Base-by-base conservation (phyloP, 1,140 invertebrate genomes). In the Ephestia elutella region DNA sequence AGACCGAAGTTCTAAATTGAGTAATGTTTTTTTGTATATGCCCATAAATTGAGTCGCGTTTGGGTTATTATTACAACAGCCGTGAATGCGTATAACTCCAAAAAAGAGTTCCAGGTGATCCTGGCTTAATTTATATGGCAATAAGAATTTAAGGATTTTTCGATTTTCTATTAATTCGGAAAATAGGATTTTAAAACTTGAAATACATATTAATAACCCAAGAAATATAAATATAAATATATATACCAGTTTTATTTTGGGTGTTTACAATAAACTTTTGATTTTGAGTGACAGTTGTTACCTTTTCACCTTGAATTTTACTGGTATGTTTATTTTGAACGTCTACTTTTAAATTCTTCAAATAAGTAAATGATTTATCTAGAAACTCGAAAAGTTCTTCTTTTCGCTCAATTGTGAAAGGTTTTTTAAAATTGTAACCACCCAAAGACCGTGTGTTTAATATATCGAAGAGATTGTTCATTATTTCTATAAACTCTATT, bases 21-120 rank as follows among this genome's bases (percentile, higher is more conserved):
- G 35, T 5, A 54, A 57, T 4, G 35, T 20, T 53, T 59, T 63
- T 59, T 59, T 63, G 44, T 56, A 63, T 10, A 51, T 51, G 48
- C 54, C 54, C 11, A 32, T 60, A 50, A 75, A 77, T 58, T 76
- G 68, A 8, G 51, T 17, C 9, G 60, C 66, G n/a, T n/a, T n/a
- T n/a, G n/a, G n/a, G n/a, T n/a, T n/a, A n/a, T n/a, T n/a, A n/a
- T n/a, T n/a, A n/a, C 66, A 76, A 10, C 85, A 74, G 18, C 76
- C 71, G 19, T 71, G 59, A 53, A 50, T n/a, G n/a, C n/a, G n/a
- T 66, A 89, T 72, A 15, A 61, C 60, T 32, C 64, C 54, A 59
- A 88, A 87, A 65, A 87, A 82, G 5, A 71, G 62, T 66, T 88
- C 82, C 17, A 88, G 10, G 60, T 80, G 75, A 73, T 88, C 77